Evolutionary conservation across 2,113 vertebrate species (phyloP), one percentile per base, ranked within the genome.

Genomic region (Nibea coibor): DNA sequence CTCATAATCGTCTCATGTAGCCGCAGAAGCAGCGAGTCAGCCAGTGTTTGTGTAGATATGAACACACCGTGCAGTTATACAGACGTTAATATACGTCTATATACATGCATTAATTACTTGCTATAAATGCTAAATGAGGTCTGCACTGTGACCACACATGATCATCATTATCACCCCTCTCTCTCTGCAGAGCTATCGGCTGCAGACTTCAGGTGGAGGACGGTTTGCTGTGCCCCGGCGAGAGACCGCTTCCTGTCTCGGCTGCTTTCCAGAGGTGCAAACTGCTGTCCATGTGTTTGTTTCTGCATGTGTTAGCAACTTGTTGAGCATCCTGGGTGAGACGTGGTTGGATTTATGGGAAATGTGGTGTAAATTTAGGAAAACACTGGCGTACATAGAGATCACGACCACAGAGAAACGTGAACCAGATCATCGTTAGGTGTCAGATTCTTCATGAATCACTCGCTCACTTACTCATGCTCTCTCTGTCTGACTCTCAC

Each of bases 291-390:
- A 56, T 56, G 63, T 68, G 78, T 80, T 75, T 63, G 63, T 72
- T 56, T 61, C 75, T 75, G 81, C 75, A 87, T 83, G 73, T 87
- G 82, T 87, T 87, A 83, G 76, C 72, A 87, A 80, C 85, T 82
- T 82, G 67, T 45, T 48, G 69, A 82, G 76, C 75, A 80, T 80
- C 79, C 64, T 72, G 68, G 68, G 20, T 71, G 78, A 79, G 74
- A n/a, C 15, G 2, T 39, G 26, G n/a, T 54, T 53, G 26, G n/a
- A 17, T 73, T 73, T 67, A 67, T 42, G 10, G 47, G 53, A 68
- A 68, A 81, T 68, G 24, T 69, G 72, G 47, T 67, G 31, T 67
- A 54, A 53, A 81, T 74, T 42, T 66, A 45, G 10, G 7, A 31
- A 81, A 75, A 28, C 28, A 24, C 43, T 24, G n/a, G 68, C 58